phyloP scores from a whole-genome alignment of 2,888 invertebrate species.

The Drosophila limbata region DNA sequence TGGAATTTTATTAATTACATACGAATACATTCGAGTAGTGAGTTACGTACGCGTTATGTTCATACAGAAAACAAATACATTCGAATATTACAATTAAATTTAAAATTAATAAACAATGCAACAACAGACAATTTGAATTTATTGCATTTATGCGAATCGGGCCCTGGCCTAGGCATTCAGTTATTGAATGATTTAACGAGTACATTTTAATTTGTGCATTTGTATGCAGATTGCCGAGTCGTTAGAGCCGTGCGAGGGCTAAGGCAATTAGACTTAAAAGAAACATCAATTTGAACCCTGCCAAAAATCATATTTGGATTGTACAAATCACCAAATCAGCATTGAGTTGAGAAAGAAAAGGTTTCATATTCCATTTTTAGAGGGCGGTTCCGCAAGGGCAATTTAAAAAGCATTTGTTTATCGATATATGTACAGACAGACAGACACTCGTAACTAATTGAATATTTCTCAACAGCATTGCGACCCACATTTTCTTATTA shows the following conservation, averaged over 20 bases:
- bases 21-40: slow-evolving; percentile 1
- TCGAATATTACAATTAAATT: slow-evolving; percentile 40
- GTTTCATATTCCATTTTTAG: slow-evolving; percentile 21
- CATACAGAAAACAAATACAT: slow-evolving; percentile 12
- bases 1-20: slow-evolving; percentile 41
- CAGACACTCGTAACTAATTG: slow-evolving; percentile 39
- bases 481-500: slow-evolving; percentile 38
- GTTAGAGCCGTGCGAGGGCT: slow-evolving; percentile 39
- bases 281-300: slow-evolving; percentile 5
- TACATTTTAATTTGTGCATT: slow-evolving; percentile 63
- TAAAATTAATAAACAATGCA: slow-evolving; percentile 34
- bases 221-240: slow-evolving; percentile 65
- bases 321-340: slow-evolving; percentile 37
- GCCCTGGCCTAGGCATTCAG: slow-evolving; percentile 21
- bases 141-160: slow-evolving; percentile 25
- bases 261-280: slow-evolving; percentile 36
- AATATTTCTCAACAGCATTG: slow-evolving; percentile 36
- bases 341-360: slow-evolving; percentile 36
- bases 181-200: not conserved
- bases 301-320: slow-evolving; percentile 37
- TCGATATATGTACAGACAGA: not conserved
- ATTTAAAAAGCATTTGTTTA: slow-evolving; percentile 35
- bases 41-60: not conserved
- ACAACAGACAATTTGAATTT: slow-evolving; percentile 1
- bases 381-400: slow-evolving; percentile 50